phyloP scores from a whole-genome alignment of 1,140 invertebrate species.

The Oedothorax gibbosus region DNA sequence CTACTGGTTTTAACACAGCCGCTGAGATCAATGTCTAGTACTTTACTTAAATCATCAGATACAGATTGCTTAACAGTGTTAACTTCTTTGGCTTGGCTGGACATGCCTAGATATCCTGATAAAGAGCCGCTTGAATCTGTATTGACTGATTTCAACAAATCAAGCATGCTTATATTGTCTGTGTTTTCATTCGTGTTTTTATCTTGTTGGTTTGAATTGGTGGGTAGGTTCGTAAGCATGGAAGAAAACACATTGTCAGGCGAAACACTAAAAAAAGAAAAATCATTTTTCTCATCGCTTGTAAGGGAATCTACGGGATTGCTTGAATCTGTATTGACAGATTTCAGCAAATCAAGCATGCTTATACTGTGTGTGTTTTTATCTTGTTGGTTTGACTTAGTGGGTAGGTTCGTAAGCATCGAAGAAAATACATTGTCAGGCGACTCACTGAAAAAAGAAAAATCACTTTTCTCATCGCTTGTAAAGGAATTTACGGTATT shows the following conservation, averaged over 20 bases:
- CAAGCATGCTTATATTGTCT: neutral
- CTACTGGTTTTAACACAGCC: too few species aligned
- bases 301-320: too few species aligned
- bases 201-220: too few species aligned
- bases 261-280: constrained; percentile 6
- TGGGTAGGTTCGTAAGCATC: too few species aligned
- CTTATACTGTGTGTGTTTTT: neutral
- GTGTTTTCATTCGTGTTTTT: neutral
- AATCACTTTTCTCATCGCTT: neutral
- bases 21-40: too few species aligned
- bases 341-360: neutral
- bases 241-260: neutral
- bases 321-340: neutral
- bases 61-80: too few species aligned
- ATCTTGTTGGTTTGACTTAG: too few species aligned
- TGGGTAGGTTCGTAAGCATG: too few species aligned
- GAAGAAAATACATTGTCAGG: neutral
- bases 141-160: neutral
- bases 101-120: too few species aligned
- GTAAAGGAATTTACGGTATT: too few species aligned
- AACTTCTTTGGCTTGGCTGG: too few species aligned
- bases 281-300: neutral
- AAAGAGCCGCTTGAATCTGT: neutral
- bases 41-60: too few species aligned
- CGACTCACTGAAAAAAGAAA: neutral